Base-by-base conservation (phyloP, 2,113 vertebrate species). In the Pithys albifrons region DNA sequence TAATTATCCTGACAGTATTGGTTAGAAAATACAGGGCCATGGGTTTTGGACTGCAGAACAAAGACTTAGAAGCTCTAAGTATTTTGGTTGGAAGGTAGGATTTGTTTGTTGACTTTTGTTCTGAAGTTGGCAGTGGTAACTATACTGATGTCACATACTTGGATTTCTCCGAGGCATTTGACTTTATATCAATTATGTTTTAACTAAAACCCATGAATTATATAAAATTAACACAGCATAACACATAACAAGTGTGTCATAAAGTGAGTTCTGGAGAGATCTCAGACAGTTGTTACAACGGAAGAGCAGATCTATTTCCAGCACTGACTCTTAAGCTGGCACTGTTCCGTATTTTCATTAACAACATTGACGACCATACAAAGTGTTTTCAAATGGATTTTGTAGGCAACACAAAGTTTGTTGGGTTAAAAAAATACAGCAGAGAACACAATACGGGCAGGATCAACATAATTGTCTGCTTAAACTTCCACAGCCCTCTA, bases 51-150 rank as follows among this genome's bases (percentile, higher is more conserved):
- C 48, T 80, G 33, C 49, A 70, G 88, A 96, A 91, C 52, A 93
- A 92, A 90, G 54, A 46, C 16, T 62, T 66, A 83, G 69, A 89
- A 86, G 25, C 28, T 14, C 1, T 51, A 74, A 77, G 52, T 80
- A 28, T 88, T 96, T 93, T 92, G 46, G n/a, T 91, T 92, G 88
- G 88, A 95, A 83, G 67, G 51, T 22, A 80, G 45, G 24, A 6
- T 95, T 89, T 82, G 24, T 87, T 94, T 89, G 78, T 79, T 90
- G 33, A 37, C 66, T 94, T 94, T 91, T 62, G 5, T 85, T 95
- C 92, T 73, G 43, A 88, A 79, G 39, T 18, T 90, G 85, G 29
- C 88, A 79, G 11, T 25, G 31, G 37, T 88, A 82, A 79, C 52
- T 72, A 15, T 45, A 45, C 61, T 91, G 85, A 82, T 91, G 74